Evolutionary conservation across 2,797 vertebrate species (phyloP), one percentile per base, ranked within the genome.

Genomic region (Myotis findleyi): DNA sequence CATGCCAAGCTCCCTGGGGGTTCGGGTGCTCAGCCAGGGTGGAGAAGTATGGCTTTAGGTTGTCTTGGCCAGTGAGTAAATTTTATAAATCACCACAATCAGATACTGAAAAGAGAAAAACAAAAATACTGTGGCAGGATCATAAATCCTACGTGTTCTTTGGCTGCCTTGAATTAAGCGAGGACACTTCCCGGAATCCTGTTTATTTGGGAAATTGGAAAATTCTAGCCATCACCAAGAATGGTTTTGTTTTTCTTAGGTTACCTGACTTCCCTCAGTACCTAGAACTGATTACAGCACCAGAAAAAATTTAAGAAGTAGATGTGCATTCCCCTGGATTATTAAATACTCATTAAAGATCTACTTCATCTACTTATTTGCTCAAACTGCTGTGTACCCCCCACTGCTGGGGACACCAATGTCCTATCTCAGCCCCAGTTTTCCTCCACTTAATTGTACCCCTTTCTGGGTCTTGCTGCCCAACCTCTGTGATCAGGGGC

Each of bases 221-320:
- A 93, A 93, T 84, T 57, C 84, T 72, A 92, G 68, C 33, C 25
- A 57, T 94, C 66, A 94, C 91, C 86, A 85, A 94, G 86, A 81
- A 49, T 64, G 38, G 25, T 59, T 93, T 92, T 96, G 64, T 95
- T 95, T 97, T 91, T 75, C 76, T 94, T 72, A 76, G 85, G 30
- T 76, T 6, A 89, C 75, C 79, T 38, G 27, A 83, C 62, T 87
- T 89, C 84, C 84, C 76, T 88, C 33, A 51, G 92, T 18, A 53
- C 41, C 23, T 21, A 62, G 81, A 62, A 68, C 33, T 30, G 57
- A 49, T 49, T 30, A 77, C 17, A 53, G 23, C 33, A 51, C 44
- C 18, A 64, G 90, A 77, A 76, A 59, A 55, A 7, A 4, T 51
- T 36, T 9, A 7, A 59, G 36, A 66, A 41, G 0, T 2, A 55